Percentiles rank a stretch among this genome's conserved stretches.
Conservation (phyloP, 2,888 invertebrate species). For the Mesochorus sp. region DNA sequence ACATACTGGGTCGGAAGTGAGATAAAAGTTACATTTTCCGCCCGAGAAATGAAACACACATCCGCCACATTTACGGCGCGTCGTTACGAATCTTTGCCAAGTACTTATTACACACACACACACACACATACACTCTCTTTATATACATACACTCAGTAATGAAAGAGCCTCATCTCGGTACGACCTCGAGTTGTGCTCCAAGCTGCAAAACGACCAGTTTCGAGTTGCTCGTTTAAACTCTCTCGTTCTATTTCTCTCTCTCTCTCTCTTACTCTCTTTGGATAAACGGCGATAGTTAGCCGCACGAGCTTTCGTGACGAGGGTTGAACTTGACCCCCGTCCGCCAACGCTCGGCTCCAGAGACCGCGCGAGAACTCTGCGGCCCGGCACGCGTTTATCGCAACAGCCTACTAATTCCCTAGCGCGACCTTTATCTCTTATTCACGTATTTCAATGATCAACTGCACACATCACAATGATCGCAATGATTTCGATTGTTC, state of each 20-base stretch:
- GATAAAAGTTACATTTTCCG: slow-evolving; percentile 23
- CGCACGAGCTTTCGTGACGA: slow-evolving; percentile 59
- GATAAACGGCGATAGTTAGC: slow-evolving; percentile 56
- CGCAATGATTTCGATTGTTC: slow-evolving; percentile 13
- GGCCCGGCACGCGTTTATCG: slow-evolving; percentile 31
- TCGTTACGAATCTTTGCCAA: slow-evolving; percentile 37
- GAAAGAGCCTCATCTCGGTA: slow-evolving; percentile 40
- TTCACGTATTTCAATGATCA: slow-evolving; percentile 42
- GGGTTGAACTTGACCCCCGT: slow-evolving; percentile 57
- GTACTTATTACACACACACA: not conserved
- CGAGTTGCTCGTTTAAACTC: slow-evolving; percentile 42
- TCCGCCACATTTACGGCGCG: slow-evolving; percentile 17
- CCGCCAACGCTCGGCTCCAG: not conserved
- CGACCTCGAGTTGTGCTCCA: slow-evolving; percentile 25
- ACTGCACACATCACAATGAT: slow-evolving; percentile 2
- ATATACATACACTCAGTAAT: too few species aligned
- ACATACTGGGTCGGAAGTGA: not conserved
- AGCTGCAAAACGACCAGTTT: slow-evolving; percentile 14
- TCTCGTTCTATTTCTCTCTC: slow-evolving; percentile 27
- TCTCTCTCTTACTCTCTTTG: slow-evolving; percentile 16
- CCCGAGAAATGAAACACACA: not conserved
- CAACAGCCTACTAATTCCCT: slow-evolving; percentile 42
- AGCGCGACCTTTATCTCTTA: slow-evolving; percentile 23
- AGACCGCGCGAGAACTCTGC: slow-evolving; percentile 23
- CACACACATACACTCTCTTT: not conserved